Conservation (phyloP, 2,113 vertebrate species). For the Bombycilla garrulus region DNA sequence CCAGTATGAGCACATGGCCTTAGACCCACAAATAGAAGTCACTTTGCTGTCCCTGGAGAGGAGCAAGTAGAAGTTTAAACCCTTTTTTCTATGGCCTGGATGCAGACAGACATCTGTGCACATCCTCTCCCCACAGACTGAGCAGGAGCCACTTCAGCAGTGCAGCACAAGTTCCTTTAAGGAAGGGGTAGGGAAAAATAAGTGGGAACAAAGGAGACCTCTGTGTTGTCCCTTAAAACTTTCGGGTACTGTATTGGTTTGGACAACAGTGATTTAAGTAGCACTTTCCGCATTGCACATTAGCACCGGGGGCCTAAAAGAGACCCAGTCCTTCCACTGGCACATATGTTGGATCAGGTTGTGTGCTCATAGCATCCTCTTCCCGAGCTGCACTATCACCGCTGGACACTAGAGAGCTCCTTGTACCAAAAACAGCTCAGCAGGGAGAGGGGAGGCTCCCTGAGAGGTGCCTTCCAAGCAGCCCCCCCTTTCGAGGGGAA, state of each 20-base stretch:
- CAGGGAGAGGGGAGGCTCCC: not conserved
- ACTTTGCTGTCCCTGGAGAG: not conserved
- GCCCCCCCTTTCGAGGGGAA: not conserved
- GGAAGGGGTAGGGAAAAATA: not conserved
- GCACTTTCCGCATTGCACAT: not conserved
- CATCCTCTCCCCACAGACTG: not conserved
- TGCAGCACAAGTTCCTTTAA: not conserved
- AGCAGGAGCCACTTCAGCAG: not conserved
- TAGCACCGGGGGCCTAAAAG: not conserved
- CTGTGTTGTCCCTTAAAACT: not conserved
- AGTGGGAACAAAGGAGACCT: not conserved
- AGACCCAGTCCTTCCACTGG: not conserved
- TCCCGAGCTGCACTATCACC: not conserved
- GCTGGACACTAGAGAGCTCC: conserved; percentile 44
- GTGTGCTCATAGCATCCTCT: not conserved
- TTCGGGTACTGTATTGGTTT: not conserved
- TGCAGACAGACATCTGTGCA: not conserved
- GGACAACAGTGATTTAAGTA: not conserved
- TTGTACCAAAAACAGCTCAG: not conserved
- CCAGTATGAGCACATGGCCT: not conserved
- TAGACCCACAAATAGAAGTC: not conserved
- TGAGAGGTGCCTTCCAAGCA: not conserved
- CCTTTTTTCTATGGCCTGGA: not conserved
- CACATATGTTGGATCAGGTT: accelerated
- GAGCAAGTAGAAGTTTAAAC: not conserved